phyloP scores from a whole-genome alignment of 1,140 invertebrate species.

The Delia radicum region DNA sequence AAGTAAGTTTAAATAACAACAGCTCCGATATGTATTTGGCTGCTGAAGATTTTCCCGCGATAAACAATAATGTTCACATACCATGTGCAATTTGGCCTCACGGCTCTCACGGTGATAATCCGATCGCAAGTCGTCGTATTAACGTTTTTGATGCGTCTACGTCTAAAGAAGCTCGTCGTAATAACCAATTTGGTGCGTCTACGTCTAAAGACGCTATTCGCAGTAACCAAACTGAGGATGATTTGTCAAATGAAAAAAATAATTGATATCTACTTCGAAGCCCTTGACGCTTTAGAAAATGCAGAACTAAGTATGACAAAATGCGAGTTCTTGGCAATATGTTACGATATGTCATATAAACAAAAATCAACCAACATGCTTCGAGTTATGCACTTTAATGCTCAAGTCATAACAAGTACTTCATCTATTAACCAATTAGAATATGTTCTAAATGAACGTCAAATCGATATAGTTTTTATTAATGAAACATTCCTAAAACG shows the following conservation, averaged over 20 bases:
- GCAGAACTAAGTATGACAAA: slow-evolving; percentile 1
- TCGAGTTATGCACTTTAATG: not conserved
- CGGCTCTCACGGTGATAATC: too few species aligned
- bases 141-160: too few species aligned
- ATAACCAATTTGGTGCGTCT: not conserved
- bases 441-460: too few species aligned
- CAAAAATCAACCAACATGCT: not conserved
- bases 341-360: slow-evolving; percentile 1
- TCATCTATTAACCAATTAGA: too few species aligned
- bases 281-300: not conserved
- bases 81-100: not conserved
- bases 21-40: not conserved
- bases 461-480: too few species aligned
- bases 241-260: not conserved
- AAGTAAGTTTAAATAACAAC: not conserved
- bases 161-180: too few species aligned
- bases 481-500: too few species aligned
- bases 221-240: not conserved
- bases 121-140: not conserved
- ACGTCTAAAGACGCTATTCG: not conserved
- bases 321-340: not conserved
- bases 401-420: slow-evolving; percentile 9
- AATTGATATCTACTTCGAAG: not conserved
- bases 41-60: not conserved
- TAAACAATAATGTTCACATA: not conserved